These are phyloP conservation scores for Sigmodon hispidus DNA, from an alignment of 2,113 vertebrate species.

Conservation along the genomic window DNA sequence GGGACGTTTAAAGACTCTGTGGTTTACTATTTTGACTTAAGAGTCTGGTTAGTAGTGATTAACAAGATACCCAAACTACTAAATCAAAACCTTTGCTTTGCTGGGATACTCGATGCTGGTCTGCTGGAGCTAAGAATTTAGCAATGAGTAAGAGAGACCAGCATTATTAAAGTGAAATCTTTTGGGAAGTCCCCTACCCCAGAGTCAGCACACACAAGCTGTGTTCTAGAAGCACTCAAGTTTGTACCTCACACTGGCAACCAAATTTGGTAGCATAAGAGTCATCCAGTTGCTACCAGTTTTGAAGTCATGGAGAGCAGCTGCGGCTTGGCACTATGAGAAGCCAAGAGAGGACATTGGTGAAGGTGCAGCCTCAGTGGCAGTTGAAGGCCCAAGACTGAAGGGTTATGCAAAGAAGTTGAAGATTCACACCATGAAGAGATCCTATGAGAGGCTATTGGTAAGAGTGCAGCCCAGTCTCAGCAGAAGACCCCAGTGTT, in stretches of 20 bases:
- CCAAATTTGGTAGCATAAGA: not conserved
- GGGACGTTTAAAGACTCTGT: not conserved
- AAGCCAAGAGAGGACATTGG: too few relatives aligned
- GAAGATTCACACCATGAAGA: too few relatives aligned
- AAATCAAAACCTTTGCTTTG: not conserved
- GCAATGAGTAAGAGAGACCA: not conserved
- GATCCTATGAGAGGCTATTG: too few relatives aligned
- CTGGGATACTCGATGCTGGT: not conserved
- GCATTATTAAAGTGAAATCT: not conserved
- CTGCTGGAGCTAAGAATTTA: not conserved
- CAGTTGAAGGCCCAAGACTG: too few relatives aligned
- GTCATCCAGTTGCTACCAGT: not conserved
- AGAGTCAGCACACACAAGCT: not conserved
- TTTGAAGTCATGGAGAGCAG: not conserved
- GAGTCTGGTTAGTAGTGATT: not conserved
- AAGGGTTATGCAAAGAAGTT: too few relatives aligned
- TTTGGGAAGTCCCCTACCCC: not conserved
- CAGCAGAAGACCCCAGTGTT: too few relatives aligned
- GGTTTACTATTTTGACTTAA: not conserved
- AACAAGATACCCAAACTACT: not conserved
- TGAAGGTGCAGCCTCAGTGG: too few relatives aligned
- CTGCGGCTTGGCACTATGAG: not conserved
- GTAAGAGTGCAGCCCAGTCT: too few relatives aligned
- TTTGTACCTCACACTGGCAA: not conserved
- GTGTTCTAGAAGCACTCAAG: not conserved